Evolutionary conservation across 1,140 invertebrate species (phyloP), one percentile per base, ranked within the genome.

Genomic region (Papilio aristodemus): DNA sequence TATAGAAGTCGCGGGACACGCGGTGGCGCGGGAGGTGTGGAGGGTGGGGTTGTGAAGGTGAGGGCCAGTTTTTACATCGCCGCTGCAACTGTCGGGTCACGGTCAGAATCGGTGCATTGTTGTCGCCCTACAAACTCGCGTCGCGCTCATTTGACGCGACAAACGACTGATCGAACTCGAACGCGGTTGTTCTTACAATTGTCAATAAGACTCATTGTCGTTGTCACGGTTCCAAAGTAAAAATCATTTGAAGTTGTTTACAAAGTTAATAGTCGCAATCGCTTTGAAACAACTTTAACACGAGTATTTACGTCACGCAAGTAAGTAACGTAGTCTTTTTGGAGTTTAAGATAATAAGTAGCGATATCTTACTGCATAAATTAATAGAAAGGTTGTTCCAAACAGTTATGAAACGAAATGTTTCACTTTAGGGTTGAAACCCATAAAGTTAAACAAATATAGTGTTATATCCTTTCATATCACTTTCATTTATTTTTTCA

Each of bases 41-140:
- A n/a, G n/a, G n/a, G n/a, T n/a, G n/a, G 63, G 71, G 39, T 68
- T 37, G 46, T 60, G 68, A 77, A 80, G 80, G 75, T 80, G 79
- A 78, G 78, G 75, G 71, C 68, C 66, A 72, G 67, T 76, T 75
- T 76, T 78, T 77, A 76, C 78, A 76, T 70, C 64, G 74, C 75
- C 78, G 76, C 73, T 74, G 75, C 81, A 81, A 81, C 83, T 79
- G 76, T 71, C 73, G 77, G 66, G 69, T 74, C 73, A 73, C 76
- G 74, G 80, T 74, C 71, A 69, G 60, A 69, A 72, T 73, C 69
- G n/a, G 67, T 32, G 74, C 76, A 71, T 84, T 80, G 77, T 80
- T 79, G 80, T 84, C 76, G 67, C 79, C 78, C 78, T 77, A 77
- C 57, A 43, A 69, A 64, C 70, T 69, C 63, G 63, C 73, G 62